Conservation (phyloP, 2,888 invertebrate genomes). For the Eubasilissa splendida region DNA sequence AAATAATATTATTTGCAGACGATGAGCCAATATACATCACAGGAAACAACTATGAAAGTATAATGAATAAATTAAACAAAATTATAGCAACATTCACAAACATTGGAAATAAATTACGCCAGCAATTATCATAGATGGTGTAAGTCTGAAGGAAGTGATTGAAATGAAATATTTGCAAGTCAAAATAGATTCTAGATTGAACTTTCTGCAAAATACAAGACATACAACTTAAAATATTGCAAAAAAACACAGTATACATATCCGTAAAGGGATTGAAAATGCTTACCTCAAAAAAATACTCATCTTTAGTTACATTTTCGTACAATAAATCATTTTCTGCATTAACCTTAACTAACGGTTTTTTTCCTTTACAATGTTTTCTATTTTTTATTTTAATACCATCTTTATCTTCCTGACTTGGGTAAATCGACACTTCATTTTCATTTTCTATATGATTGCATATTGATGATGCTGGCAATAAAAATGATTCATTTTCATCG, state of each 20-base stretch:
- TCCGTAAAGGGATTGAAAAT: neutral
- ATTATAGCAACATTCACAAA: no score
- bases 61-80: no score
- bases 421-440: neutral
- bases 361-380: neutral
- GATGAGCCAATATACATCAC: no score
- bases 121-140: neutral
- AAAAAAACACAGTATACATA: no score
- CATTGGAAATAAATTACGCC: no score
- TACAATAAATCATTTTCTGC: neutral
- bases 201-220: neutral
- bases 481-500: neutral
- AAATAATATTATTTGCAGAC: no score
- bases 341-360: neutral
- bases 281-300: constrained; percentile 17
- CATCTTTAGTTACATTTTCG: constrained; percentile 13
- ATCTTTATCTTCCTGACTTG: no score
- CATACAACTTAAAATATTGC: neutral
- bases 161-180: no score
- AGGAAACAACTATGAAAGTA: no score
- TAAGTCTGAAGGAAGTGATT: neutral
- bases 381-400: neutral
- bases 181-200: no score
- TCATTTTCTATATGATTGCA: neutral
- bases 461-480: no score